Base-by-base conservation (phyloP, 2,888 invertebrate species). In the Auanema sp. region DNA sequence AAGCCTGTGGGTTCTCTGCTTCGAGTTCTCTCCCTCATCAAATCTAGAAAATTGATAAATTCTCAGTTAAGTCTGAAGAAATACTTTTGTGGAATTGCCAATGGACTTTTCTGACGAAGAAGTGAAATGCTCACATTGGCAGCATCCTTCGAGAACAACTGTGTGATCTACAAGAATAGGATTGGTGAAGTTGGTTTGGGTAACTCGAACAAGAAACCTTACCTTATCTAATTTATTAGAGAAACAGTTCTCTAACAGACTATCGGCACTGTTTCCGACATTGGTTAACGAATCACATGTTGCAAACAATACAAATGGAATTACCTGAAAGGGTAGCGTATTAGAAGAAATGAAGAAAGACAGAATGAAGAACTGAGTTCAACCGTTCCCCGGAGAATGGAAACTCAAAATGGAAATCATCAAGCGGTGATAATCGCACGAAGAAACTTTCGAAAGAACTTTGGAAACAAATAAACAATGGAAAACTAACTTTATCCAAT, bases 181-280 rank as follows among this genome's bases (percentile, higher is more conserved):
- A n/a, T n/a, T n/a, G n/a, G n/a, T n/a, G n/a, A n/a, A n/a, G n/a
- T n/a, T n/a, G n/a, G n/a, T n/a, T n/a, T n/a, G n/a, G n/a, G 42
- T 10, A 64, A 42, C 6, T 69, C 49, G n/a, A n/a, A n/a, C n/a
- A n/a, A n/a, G n/a, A n/a, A n/a, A n/a, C n/a, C n/a, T n/a, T 47
- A 66, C 60, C 16, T 52, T 43, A 10, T 65, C 52, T 49, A 79
- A 76, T 50, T 66, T 72, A 11, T 66, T 67, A 1, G 58, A 62
- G 54, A 77, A 79, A 43, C 75, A 74, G 12, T 68, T 68, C 10
- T 61, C 54, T n/a, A 79, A 63, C 0, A 78, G 60, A 6, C 54
- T 58, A 3, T 60, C 51, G 1, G 76, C 77, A 2, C 66, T 57
- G 0, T 54, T 54, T 16, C 57, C 44, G 12, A 72, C 72, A 1